Percentiles rank a stretch among this genome's conserved stretches.
phyloP scores from a whole-genome alignment of 2,888 invertebrate genomes.

The Eulithis testata region DNA sequence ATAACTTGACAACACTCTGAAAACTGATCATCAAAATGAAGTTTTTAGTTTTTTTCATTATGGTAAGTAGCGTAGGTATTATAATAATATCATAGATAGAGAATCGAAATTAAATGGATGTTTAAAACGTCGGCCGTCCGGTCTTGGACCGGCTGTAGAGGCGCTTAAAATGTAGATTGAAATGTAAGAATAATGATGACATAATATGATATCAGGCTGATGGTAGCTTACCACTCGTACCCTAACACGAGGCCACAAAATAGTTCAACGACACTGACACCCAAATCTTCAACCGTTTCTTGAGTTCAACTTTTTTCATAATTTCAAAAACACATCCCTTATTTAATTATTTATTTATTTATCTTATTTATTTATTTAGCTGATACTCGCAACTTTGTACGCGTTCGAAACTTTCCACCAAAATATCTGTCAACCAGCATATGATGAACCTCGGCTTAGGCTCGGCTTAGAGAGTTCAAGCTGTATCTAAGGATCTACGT shows the following conservation, averaged over 20 bases:
- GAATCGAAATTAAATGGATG: conserved; percentile 5
- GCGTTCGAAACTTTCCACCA: too few species aligned
- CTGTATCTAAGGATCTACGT: too few species aligned
- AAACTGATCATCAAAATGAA: conserved; percentile 1
- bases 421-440: too few species aligned
- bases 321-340: too few species aligned
- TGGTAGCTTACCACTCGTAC: neutral
- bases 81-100: conserved; percentile 1
- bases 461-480: too few species aligned
- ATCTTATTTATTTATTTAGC: too few species aligned
- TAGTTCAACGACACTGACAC: conserved; percentile 29
- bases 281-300: neutral
- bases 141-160: conserved; percentile 10
- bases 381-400: too few species aligned
- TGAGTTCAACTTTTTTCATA: neutral
- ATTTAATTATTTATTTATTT: too few species aligned
- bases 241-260: conserved; percentile 21
- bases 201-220: conserved; percentile 18
- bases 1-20: neutral
- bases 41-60: neutral
- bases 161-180: conserved; percentile 26
- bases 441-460: too few species aligned
- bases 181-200: conserved; percentile 20
- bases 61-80: conserved; percentile 1
- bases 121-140: conserved; percentile 7